Evolutionary conservation across 2,888 invertebrate genomes (phyloP), one percentile per base, ranked within the genome.

Genomic region (Rhingia campestris): DNA sequence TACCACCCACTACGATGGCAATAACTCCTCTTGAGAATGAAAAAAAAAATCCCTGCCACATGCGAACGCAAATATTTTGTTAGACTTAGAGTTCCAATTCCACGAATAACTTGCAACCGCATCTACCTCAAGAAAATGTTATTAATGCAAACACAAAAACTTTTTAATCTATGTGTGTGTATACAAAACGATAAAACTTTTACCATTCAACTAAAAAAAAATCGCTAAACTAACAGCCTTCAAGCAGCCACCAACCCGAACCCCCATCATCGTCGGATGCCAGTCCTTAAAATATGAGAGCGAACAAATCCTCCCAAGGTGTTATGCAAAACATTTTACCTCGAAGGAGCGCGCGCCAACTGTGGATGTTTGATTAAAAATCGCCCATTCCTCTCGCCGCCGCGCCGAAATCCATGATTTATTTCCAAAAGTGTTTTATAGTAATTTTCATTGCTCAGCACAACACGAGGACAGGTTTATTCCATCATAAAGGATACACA

Each of bases 331-430:
- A 74, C 22, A 22, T 64, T 70, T 63, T 53, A 76, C 41, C 70
- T 64, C 51, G 41, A 54, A 37, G 32, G 63, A 35, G 32, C 58
- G 49, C 74, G 39, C 66, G 59, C 79, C 84, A 80, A 80, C 84
- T 84, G 80, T 47, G 74, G 59, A 84, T 84, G 67, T 84, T 80
- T 84, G 84, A 84, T 84, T 84, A 84, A 84, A 84, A 84, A 80
- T 84, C 64, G 75, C 45, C 61, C 74, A 56, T 2, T 22, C 22
- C 22, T 22, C 22, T 22, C 22, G 22, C 22, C n/a, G n/a, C 70
- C 74, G 64, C 77, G 73, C 63, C 73, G 56, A 82, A 82, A 79
- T 82, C 72, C 77, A 80, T 84, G 84, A 84, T 84, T 84, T 84
- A 80, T 84, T 84, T 74, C 47, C 58, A 49, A 53, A 74, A 84